Evolutionary conservation across 2,888 invertebrate species (phyloP), one percentile per base, ranked within the genome.

Genomic region (Odiellus spinosus): DNA sequence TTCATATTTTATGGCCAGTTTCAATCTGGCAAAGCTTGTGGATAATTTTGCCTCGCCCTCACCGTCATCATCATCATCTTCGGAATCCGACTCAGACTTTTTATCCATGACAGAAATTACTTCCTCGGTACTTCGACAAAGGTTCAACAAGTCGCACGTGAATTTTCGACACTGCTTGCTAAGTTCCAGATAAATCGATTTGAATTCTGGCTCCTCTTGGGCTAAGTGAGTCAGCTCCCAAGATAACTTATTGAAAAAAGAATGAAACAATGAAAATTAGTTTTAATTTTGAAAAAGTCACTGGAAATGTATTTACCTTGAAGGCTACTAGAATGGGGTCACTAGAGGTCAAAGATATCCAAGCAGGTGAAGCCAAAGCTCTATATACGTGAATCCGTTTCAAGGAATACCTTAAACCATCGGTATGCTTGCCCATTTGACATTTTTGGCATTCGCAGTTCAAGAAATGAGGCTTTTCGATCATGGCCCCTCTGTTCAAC

Each of bases 251-350:
- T 63, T 64, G 64, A 66, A 14, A 64, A 63, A 3, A 61, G 56
- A 33, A 11, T 10, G 33, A 40, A 40, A n/a, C n/a, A n/a, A n/a
- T n/a, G n/a, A n/a, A n/a, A n/a, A n/a, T n/a, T 26, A 26, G 26
- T 26, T 26, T n/a, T 26, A 26, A 26, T 26, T 26, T n/a, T n/a
- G n/a, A n/a, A 26, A 26, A 26, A 8, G 26, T 26, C 8, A 26
- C n/a, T 26, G 26, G 5, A 26, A 8, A 26, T 26, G 10, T 20
- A 18, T 34, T 36, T 44, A 59, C 60, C 58, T 64, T 63, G 58
- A 73, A 73, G 14, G 72, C 71, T 1, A 67, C 64, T 33, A 71
- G 60, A 49, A 73, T 67, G 3, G 72, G 72, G 58, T 73, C 73
- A 12, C 67, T 61, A 50, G 67, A 67, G 21, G 72, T 73, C 21